Conservation (phyloP, 30 jellyfish, hydroid and myxozoan species). For the Aurelia coerulea region DNA sequence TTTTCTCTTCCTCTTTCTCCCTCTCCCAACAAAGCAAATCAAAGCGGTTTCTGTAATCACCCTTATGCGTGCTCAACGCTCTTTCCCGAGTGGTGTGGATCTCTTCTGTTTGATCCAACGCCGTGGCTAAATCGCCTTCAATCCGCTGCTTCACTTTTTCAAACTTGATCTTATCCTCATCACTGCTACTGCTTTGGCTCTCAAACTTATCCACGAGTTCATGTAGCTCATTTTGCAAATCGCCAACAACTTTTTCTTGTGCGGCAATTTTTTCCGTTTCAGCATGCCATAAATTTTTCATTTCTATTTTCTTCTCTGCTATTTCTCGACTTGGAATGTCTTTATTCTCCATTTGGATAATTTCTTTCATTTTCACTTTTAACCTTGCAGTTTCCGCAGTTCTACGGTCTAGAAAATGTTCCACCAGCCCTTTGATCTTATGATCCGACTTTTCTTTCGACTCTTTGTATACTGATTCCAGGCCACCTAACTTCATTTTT, state of each 20-base stretch:
- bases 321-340: conserved; percentile 26
- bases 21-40: conserved; percentile 90
- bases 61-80: conserved; percentile 64
- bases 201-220: conserved; percentile 68
- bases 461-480: conserved; percentile 56
- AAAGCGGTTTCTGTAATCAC: conserved; percentile 70
- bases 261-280: conserved; percentile 59
- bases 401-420: conserved; percentile 61
- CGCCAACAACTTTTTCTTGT: conserved; percentile 75
- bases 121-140: conserved; percentile 33
- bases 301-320: conserved; percentile 47
- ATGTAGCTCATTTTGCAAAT: conserved; percentile 59
- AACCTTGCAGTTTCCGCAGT: conserved; percentile 73
- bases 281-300: conserved; percentile 71
- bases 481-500: conserved; percentile 30
- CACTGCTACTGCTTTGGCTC: conserved; percentile 66
- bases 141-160: conserved; percentile 51
- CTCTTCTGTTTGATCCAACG: conserved; percentile 56
- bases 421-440: conserved; percentile 64
- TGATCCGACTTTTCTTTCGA: conserved; percentile 64
- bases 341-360: conserved; percentile 35
- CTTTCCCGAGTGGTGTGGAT: conserved; percentile 53
- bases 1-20: conserved; percentile 60
- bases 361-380: conserved; percentile 70
- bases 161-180: conserved; percentile 60